A percentile compares a stretch with the other conserved stretches of the same genome.
phyloP scores from a whole-genome alignment of 2,797 vertebrate genomes.

The Pipistrellus kuhlii region DNA sequence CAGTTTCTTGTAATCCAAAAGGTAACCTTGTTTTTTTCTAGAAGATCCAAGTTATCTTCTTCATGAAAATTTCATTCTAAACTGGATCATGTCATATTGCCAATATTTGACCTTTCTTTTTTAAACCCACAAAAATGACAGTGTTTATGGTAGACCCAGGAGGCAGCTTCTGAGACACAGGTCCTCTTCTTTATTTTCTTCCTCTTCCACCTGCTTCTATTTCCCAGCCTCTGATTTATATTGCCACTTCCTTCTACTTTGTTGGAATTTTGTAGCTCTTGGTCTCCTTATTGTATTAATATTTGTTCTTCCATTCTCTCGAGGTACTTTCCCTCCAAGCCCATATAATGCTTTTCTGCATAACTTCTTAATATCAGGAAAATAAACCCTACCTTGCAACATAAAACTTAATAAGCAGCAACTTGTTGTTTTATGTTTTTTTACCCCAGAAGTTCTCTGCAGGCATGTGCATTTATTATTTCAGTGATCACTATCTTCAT shows the following conservation, averaged over 20 bases:
- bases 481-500: background rate
- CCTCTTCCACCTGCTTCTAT: background rate
- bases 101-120: background rate
- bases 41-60: background rate
- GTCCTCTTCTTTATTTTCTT: background rate
- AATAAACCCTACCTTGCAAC: background rate
- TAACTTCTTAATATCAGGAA: background rate
- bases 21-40: background rate
- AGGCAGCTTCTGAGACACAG: background rate
- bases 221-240: background rate
- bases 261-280: background rate
- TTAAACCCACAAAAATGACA: background rate
- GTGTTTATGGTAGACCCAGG: background rate
- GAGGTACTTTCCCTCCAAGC: background rate
- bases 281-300: background rate
- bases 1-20: background rate
- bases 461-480: background rate
- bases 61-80: slow-evolving; percentile 9
- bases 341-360: background rate
- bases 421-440: background rate
- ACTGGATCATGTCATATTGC: background rate
- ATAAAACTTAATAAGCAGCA: background rate
- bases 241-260: background rate
- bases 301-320: background rate
- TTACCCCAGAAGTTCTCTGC: background rate